Base-by-base conservation (phyloP, 2,113 vertebrate genomes). In the Brachyistius frenatus region DNA sequence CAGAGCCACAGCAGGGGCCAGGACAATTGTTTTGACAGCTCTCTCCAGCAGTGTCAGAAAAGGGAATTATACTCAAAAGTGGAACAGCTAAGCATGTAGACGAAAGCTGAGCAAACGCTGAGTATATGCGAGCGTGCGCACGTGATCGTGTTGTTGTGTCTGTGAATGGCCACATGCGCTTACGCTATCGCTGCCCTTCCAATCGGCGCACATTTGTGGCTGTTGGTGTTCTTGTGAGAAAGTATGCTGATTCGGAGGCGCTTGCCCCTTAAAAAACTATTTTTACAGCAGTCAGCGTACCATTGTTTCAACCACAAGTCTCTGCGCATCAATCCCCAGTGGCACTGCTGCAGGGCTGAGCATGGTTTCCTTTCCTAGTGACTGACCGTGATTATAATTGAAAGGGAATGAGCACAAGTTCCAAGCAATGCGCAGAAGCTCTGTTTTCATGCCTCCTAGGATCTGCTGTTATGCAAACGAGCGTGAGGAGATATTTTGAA, bases 11-110 rank as follows among this genome's bases (percentile, higher is more conserved):
- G 88, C 85, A 73, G 85, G 86, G 81, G 87, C 81, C 69, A 56
- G 75, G 80, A 88, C 88, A 78, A 80, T 86, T 90, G 94, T 94
- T 93, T 90, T 94, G 92, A 94, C 94, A 94, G 90, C 78, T 87
- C 85, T 83, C 86, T 84, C 69, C 88, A 81, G 75, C 83, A 81
- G 84, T 75, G 90, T 82, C 89, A 84, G 83, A 73, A 74, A 86
- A 49, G 64, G 81, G 84, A 89, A 91, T 90, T 74, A 88, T 83
- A 78, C 81, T 71, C 54, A 70, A 74, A 80, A 80, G 78, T 52
- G 75, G 71, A 88, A 77, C 33, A 35, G 53, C 83, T 74, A 73
- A 65, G 64, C 64, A 11, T 53, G 72, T 7, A 44, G 81, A 88
- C 54, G 62, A 89, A 83, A 87, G 77, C 73, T 75, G n/a, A 47